Evolutionary conservation across 2,888 invertebrate species (phyloP), one percentile per base, ranked within the genome.

Genomic region (Kuschelorhynchus macadamiae): DNA sequence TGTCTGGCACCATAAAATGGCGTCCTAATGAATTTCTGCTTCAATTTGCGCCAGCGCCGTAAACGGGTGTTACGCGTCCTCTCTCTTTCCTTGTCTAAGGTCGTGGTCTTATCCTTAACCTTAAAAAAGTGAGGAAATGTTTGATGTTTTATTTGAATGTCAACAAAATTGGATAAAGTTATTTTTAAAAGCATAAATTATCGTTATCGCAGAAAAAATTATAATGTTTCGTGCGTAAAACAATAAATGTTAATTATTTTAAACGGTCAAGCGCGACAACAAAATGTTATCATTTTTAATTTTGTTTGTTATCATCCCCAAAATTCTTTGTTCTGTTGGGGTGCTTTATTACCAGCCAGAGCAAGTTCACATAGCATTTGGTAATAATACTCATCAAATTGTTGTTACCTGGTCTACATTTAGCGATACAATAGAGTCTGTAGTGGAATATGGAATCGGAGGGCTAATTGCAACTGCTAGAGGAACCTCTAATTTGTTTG

Each of bases 351-450:
- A 85, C 81, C 90, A 90, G 77, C 91, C 91, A 1, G 90, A 91
- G 78, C 91, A 90, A 80, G 85, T 91, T 16, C 91, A 91, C 81
- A 79, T 91, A 61, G 81, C 91, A 21, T 89, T 88, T 77, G 91
- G 91, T 74, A 90, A 90, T 70, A 87, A 86, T 77, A 83, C 87
- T 52, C 87, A 86, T 71, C 90, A 92, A 76, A 90, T 94, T 72
- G 88, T 91, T 21, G 90, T 94, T 25, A 95, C 94, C 72, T 95
- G 95, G 95, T 90, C 91, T 1, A 95, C 95, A 8, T 88, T 88
- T 78, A 88, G 90, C 78, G 84, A 90, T 74, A 90, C 93, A 0
- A 75, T 84, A 11, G 85, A 87, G 66, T 91, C 93, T 0, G 76
- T 90, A 25, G 94, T 94, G 18, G 90, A 92, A 81, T 95, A 91